Evolutionary conservation across 2,113 vertebrate species (phyloP), one percentile per base, ranked within the genome.

Genomic region (Boulengeromyrus knoepffleri): DNA sequence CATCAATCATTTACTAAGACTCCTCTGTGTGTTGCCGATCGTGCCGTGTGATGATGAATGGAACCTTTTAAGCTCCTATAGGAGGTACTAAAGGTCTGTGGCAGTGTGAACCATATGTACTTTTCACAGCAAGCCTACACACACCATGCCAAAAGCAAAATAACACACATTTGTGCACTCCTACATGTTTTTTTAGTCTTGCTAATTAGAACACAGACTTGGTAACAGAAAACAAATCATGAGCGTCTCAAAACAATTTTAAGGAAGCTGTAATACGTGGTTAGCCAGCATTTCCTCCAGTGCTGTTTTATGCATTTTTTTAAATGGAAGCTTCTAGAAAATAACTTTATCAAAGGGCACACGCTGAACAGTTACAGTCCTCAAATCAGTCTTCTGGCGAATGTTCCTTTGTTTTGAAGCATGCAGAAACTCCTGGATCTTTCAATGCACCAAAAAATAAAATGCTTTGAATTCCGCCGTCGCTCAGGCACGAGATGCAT

Each of bases 41-140:
- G 47, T 56, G 85, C 42, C 90, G 89, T 91, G 87, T 85, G 89
- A 89, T 89, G 89, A 92, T 91, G 53, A 89, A 91, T 92, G 89
- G 45, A 52, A 1, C 46, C 85, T 90, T 90, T 92, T 88, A 91
- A 90, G 46, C 36, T 42, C 9, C 88, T 70, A 80, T 50, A 49
- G 90, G 46, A 92, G 89, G 90, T 91, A 66, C 31, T 21, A 92
- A 90, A 62, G 49, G 84, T 49, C 88, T 90, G 21, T 86, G 83
- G 3, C 0, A 17, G 45, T 24, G 10, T 15, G 45, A 90, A 91
- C 46, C 88, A 46, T 74, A 58, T 77, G 90, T 91, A 21, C 36
- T 47, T 74, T 50, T 80, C 70, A 80, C 21, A 24, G n/a, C 10
- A 62, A 89, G 39, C 24, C 24, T 9, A 70, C 53, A 17, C 50